Percentiles rank a stretch among this genome's conserved stretches.
phyloP scores from a whole-genome alignment of 2,888 invertebrate genomes.

The Drosophila koepferae region DNA sequence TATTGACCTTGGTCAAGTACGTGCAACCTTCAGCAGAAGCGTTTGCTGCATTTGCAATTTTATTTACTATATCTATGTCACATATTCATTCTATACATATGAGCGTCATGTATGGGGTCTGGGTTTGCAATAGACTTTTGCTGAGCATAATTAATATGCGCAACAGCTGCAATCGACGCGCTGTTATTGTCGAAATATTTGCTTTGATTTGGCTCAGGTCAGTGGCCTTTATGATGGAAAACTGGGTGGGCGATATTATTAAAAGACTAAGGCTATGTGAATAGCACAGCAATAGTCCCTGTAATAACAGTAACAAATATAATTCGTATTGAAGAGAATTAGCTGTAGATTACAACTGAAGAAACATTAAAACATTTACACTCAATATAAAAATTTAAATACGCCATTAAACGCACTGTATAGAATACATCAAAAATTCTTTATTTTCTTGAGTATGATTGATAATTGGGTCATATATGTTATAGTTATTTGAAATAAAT shows the following conservation, averaged over 20 bases:
- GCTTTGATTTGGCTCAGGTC: constrained; percentile 38
- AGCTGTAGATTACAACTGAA: not conserved
- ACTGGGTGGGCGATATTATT: not conserved
- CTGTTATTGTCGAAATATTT: constrained; percentile 18
- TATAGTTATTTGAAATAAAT: too few relatives aligned
- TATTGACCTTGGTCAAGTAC: constrained; percentile 52
- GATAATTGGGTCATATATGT: too few relatives aligned
- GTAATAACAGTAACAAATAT: not conserved
- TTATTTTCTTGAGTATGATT: too few relatives aligned
- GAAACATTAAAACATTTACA: not conserved
- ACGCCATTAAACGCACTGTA: too few relatives aligned
- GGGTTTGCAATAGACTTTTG: constrained; percentile 37
- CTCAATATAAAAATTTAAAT: too few relatives aligned
- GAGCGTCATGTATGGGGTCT: constrained; percentile 5
- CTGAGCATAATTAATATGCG: constrained; percentile 55
- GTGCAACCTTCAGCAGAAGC: constrained; percentile 38
- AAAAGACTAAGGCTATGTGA: not conserved
- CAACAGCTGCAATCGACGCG: constrained; percentile 37
- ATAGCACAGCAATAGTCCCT: not conserved
- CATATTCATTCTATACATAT: not conserved
- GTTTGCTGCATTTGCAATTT: constrained; percentile 43
- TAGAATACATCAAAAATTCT: too few relatives aligned
- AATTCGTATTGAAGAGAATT: not conserved
- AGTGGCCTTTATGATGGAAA: constrained; percentile 25
- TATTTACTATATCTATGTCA: not conserved